These are phyloP conservation scores for Elaphurus davidianus DNA, from an alignment of 2,113 vertebrate species.

Conservation along the genomic window DNA sequence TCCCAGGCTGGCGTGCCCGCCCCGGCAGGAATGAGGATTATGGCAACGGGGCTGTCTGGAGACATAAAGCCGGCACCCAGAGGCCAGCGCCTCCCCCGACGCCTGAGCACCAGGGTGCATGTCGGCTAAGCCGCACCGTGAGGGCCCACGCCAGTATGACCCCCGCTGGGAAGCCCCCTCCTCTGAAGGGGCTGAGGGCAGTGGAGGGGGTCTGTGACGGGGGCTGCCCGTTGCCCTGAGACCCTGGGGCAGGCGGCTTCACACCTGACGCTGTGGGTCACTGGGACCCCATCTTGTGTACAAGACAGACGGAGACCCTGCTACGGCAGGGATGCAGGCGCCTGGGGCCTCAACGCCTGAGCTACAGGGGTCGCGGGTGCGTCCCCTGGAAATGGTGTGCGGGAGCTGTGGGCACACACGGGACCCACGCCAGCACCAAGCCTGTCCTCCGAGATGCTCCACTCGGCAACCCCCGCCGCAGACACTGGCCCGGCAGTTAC, in stretches of 20 bases:
- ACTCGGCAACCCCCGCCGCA: fast-evolving
- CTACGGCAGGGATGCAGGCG: fast-evolving
- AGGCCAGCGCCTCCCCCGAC: neutral
- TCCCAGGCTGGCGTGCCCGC: neutral
- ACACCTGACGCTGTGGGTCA: neutral
- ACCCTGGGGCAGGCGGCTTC: neutral
- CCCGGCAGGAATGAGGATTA: conserved; percentile 11
- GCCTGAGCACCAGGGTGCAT: neutral
- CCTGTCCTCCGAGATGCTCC: neutral
- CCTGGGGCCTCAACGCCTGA: neutral
- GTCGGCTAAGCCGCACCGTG: fast-evolving
- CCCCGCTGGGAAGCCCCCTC: neutral
- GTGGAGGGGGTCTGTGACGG: fast-evolving
- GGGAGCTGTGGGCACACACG: fast-evolving
- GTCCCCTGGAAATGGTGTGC: fast-evolving
- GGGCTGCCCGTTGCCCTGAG: fast-evolving
- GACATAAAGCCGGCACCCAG: neutral
- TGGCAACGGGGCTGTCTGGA: neutral
- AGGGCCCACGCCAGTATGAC: neutral
- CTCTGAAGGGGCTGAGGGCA: neutral
- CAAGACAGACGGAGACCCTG: neutral
- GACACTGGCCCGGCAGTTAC: fast-evolving
- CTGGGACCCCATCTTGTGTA: neutral
- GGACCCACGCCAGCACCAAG: fast-evolving
- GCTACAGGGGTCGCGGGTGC: fast-evolving